A percentile compares a stretch with the other conserved stretches of the same genome.
phyloP scores from a whole-genome alignment of 2,888 invertebrate genomes.

The Ectemnius cavifrons region DNA sequence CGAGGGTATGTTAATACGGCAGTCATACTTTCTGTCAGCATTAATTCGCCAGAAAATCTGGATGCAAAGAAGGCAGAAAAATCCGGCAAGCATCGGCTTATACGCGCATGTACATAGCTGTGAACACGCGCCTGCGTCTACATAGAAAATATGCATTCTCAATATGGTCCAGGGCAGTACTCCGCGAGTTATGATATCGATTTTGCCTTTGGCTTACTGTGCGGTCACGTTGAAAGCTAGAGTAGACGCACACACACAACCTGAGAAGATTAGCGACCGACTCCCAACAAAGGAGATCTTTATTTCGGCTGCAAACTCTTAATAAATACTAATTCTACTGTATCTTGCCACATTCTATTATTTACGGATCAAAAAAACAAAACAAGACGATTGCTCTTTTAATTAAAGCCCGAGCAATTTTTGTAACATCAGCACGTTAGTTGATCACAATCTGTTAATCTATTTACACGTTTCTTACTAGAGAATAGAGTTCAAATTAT shows the following conservation, averaged over 20 bases:
- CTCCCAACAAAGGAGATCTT: too few relatives aligned
- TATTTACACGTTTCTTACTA: too few relatives aligned
- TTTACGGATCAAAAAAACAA: not conserved
- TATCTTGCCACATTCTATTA: not conserved
- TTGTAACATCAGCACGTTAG: too few relatives aligned
- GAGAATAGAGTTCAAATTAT: too few relatives aligned
- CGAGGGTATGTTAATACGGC: too few relatives aligned
- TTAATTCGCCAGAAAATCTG: constrained; percentile 15
- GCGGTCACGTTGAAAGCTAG: constrained; percentile 56
- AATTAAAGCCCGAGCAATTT: too few relatives aligned
- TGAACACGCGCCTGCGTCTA: not conserved
- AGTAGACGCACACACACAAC: constrained; percentile 39
- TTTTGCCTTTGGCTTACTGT: constrained; percentile 56
- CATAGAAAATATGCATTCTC: constrained; percentile 44
- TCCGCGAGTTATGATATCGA: constrained; percentile 61
- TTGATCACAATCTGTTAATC: too few relatives aligned
- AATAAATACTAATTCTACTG: not conserved
- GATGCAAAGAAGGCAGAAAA: not conserved
- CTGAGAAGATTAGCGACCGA: constrained; percentile 21
- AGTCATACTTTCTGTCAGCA: constrained; percentile 4
- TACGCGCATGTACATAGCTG: not conserved
- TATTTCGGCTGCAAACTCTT: not conserved
- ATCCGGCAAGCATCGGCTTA: not conserved
- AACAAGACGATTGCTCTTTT: too few relatives aligned
- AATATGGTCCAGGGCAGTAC: constrained; percentile 47